phyloP scores from a whole-genome alignment of 2,888 invertebrate species.

The Lasius fuliginosus region DNA sequence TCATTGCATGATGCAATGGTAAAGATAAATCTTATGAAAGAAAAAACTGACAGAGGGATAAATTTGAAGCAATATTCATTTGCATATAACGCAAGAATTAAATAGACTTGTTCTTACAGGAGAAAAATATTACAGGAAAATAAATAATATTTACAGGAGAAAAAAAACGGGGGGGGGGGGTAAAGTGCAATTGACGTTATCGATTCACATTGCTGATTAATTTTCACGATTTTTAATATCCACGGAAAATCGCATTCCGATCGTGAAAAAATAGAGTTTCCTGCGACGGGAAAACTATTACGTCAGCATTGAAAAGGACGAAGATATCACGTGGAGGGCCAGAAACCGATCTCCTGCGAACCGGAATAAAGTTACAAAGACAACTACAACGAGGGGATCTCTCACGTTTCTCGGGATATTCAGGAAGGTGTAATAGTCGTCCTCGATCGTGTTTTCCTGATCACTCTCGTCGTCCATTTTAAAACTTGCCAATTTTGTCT shows the following conservation, averaged over 20 bases:
- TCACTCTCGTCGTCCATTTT: slow-evolving; percentile 91
- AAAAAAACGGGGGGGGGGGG: background rate
- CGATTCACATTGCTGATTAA: background rate
- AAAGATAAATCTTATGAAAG: slow-evolving; percentile 19
- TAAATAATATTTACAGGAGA: background rate
- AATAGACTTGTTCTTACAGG: background rate
- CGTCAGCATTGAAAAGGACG: slow-evolving; percentile 70
- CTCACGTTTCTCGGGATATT: slow-evolving; percentile 95
- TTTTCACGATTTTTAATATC: background rate
- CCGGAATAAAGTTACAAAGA: slow-evolving; percentile 24
- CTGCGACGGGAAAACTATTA: slow-evolving; percentile 59
- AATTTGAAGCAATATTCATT: background rate
- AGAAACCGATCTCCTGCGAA: slow-evolving; percentile 40
- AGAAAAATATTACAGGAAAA: background rate
- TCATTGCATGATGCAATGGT: background rate
- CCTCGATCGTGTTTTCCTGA: slow-evolving; percentile 89
- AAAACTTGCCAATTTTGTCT: slow-evolving; percentile 32
- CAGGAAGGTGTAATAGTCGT: slow-evolving; percentile 95
- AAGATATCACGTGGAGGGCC: slow-evolving; percentile 78
- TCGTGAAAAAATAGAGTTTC: background rate
- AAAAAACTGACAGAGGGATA: background rate
- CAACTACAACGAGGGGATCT: background rate
- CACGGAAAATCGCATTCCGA: background rate
- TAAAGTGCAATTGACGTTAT: background rate
- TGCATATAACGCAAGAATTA: background rate